A percentile compares a stretch with the other conserved stretches of the same genome.
Evolutionary conservation across 1,140 invertebrate genomes (phyloP).

Genomic region (Tribolium madens): DNA sequence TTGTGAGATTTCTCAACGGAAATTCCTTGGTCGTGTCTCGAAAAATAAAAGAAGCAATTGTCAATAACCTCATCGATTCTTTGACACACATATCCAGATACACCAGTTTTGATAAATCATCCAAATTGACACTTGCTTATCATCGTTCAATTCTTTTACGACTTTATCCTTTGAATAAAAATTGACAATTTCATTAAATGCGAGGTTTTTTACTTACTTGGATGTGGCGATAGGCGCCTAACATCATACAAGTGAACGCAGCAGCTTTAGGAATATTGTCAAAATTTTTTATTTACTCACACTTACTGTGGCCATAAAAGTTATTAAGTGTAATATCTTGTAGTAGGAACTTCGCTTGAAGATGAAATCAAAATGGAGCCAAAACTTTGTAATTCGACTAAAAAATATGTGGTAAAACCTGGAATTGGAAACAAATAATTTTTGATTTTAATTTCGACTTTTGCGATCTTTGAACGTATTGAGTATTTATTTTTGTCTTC

Average conservation of each 20-base stretch:
- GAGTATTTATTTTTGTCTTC: slow-evolving; percentile 48
- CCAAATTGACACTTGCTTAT: slow-evolving; percentile 38
- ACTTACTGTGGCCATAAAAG: slow-evolving; percentile 50
- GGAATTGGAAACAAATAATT: background rate
- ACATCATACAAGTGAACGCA: slow-evolving; percentile 45
- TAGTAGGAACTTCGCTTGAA: slow-evolving; percentile 41
- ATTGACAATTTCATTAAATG: background rate
- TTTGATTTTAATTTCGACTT: background rate
- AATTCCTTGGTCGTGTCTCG: slow-evolving; percentile 43
- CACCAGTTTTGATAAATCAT: slow-evolving; percentile 42
- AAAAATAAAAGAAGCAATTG: slow-evolving; percentile 53
- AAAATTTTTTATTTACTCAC: slow-evolving; percentile 15
- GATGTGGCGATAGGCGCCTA: slow-evolving; percentile 55
- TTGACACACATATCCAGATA: slow-evolving; percentile 58
- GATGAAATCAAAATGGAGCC: slow-evolving; percentile 42
- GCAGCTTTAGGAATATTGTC: slow-evolving; percentile 3
- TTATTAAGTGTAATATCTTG: too few species aligned
- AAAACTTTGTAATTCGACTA: slow-evolving; percentile 41
- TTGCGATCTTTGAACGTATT: slow-evolving; percentile 38
- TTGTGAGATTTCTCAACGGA: slow-evolving; percentile 44
- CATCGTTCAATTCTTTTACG: slow-evolving; percentile 48
- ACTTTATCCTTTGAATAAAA: slow-evolving; percentile 46
- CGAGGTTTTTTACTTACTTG: slow-evolving; percentile 40
- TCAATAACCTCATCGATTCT: slow-evolving; percentile 53
- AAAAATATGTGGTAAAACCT: slow-evolving; percentile 22